Evolutionary conservation across 2,888 invertebrate genomes (phyloP), one percentile per base, ranked within the genome.

Genomic region (Rotaria macrura): DNA sequence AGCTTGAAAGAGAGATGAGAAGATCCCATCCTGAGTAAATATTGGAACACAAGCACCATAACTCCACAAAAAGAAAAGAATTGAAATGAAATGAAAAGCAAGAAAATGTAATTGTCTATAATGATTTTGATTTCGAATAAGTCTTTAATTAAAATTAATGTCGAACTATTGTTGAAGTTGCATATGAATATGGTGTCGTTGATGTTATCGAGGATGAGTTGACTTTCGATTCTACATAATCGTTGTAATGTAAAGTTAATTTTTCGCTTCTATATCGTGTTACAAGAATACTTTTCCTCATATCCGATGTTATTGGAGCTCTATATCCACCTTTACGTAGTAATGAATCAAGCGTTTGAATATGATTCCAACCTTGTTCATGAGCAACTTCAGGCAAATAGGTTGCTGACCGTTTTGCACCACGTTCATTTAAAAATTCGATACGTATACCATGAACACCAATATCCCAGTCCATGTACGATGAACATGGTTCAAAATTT

Each of bases 301-400:
- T 88, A 49, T 91, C 90, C 10, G 88, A 87, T 38, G 89, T 90
- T 84, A 91, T 90, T 84, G 88, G 87, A 84, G 96, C 95, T 91
- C 96, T 96, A 92, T 94, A 97, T 84, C 99, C 99, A 88, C 97
- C 98, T 92, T 99, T 99, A 88, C 97, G 94, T 87, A 99, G 93
- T 87, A 99, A 92, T 72, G 97, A 96, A 92, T 99, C 98, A 90
- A 99, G 96, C 43, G 99, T 99, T 92, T 98, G 97, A 88, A 95
- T 93, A 92, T 96, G 96, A 93, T 98, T 95, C 99, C 99, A 99
- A 89, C 97, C 98, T 94, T 99, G 98, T 92, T 99, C 98, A 85
- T 94, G 94, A 88, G 98, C 97, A 88, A 99, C 97, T 92, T 98
- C 96, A 85, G 99, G 99, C 91, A 99, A 93, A 92, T 97, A 99